A percentile compares a stretch with the other conserved stretches of the same genome.
phyloP scores from a whole-genome alignment of 1,140 invertebrate genomes.

The Heliconius melpomene region DNA sequence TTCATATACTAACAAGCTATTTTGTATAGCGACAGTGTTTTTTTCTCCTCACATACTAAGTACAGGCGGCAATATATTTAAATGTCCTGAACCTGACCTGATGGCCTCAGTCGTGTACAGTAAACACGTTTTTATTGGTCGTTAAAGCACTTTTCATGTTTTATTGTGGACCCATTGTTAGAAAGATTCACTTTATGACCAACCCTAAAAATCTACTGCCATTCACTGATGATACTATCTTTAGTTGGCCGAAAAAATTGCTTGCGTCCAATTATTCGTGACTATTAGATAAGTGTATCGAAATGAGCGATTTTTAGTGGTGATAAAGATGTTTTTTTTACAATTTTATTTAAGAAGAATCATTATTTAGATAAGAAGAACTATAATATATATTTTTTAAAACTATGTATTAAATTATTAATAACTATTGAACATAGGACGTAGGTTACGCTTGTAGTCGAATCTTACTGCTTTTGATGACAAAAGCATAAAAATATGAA shows the following conservation, averaged over 20 bases:
- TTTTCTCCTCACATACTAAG: slow-evolving; percentile 1
- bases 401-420: too few species aligned
- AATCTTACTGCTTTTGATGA: too few species aligned
- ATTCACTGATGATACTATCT: slow-evolving; percentile 28
- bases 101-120: slow-evolving; percentile 50
- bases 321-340: neutral
- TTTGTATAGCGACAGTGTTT: neutral
- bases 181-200: slow-evolving; percentile 63
- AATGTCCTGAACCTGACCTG: slow-evolving; percentile 38
- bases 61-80: slow-evolving; percentile 26
- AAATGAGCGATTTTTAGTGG: neutral
- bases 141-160: slow-evolving; percentile 73
- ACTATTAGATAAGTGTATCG: neutral
- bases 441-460: too few species aligned
- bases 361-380: too few species aligned
- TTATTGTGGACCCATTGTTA: slow-evolving; percentile 70
- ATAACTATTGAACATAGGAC: too few species aligned
- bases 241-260: slow-evolving; percentile 21
- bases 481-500: too few species aligned
- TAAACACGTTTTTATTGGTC: slow-evolving; percentile 71
- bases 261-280: neutral
- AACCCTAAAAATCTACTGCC: slow-evolving; percentile 54
- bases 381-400: too few species aligned
- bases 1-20: neutral
- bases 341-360: too few species aligned